phyloP scores from a whole-genome alignment of 2,113 vertebrate species.

The Solea senegalensis region DNA sequence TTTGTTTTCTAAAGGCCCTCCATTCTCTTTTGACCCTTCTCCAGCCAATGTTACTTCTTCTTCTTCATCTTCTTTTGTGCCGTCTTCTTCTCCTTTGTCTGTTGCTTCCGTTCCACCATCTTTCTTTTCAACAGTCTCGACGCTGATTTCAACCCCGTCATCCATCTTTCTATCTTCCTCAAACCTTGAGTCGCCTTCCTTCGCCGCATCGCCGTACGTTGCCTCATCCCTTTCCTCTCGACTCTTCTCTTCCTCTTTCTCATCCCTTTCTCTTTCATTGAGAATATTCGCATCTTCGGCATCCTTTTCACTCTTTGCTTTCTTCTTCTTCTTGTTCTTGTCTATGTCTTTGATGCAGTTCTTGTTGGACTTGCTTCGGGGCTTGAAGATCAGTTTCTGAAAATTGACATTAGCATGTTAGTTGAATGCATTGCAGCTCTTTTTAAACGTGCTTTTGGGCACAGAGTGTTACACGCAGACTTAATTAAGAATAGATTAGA shows the following conservation, averaged over 20 bases:
- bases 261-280: constrained; percentile 53
- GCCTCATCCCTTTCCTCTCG: constrained; percentile 13
- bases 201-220: constrained; percentile 4
- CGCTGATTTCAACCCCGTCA: constrained; percentile 34
- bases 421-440: constrained; percentile 16
- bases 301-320: constrained; percentile 61
- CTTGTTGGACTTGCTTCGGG: constrained; percentile 81
- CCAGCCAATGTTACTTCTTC: constrained; percentile 19
- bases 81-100: constrained; percentile 26
- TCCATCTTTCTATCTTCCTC: constrained; percentile 35
- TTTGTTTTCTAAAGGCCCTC: constrained; percentile 26
- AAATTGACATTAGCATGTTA: constrained; percentile 59
- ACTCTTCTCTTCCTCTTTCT: constrained; percentile 47
- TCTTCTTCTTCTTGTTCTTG: constrained; percentile 79
- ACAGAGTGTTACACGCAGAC: constrained; percentile 37
- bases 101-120: constrained; percentile 19
- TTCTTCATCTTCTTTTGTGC: constrained; percentile 19
- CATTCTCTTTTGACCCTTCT: constrained; percentile 33
- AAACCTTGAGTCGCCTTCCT: constrained; percentile 26
- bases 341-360: constrained; percentile 77
- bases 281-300: constrained; percentile 63
- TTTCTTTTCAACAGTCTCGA: constrained; percentile 31
- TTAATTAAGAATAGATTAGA: constrained; percentile 59
- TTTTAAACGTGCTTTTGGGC: constrained; percentile 22
- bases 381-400: constrained; percentile 84